Base-by-base conservation (phyloP, 2,113 vertebrate genomes). In the Callipepla californica region DNA sequence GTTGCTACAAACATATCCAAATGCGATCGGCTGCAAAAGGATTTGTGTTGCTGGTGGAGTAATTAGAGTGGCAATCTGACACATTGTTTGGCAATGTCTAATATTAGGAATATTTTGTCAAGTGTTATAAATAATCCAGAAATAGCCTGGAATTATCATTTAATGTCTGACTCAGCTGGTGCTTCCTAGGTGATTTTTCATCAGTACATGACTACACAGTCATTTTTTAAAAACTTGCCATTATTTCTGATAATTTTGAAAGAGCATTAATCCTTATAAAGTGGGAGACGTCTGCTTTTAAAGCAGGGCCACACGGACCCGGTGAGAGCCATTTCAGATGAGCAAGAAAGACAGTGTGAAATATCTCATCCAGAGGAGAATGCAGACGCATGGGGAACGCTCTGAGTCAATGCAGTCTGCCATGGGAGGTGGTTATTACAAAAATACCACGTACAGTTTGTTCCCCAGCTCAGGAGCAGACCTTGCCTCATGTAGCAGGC, bases 21-120 rank as follows among this genome's bases (percentile, higher is more conserved):
- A 75, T 34, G 74, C 4, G 40, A 32, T 61, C 2, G 4, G 30
- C 66, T 57, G 62, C 57, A 36, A 40, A 61, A 57, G 53, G 45
- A 32, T 25, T 45, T 47, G 63, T 87, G 82, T 21, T 80, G 42
- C 50, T 83, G 82, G 36, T 80, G 50, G 50, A 69, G 63, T 47
- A 66, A 94, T 85, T 38, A 55, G 25, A 12, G 47, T 55, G 38
- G 50, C 59, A 83, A 63, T 50, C 36, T 85, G 92, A 87, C 63
- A 85, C 58, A 48, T 48, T 66, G 74, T 76, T 86, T 87, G 81
- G 67, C 55, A 85, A 69, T 34, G 21, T 28, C 59, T 82, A 82
- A 82, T 94, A 85, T 92, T 66, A 66, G 67, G 42, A 77, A 77
- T 93, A 83, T 87, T 93, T 73, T 80, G 55, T 76, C 42, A 77